Evolutionary conservation across 2,888 invertebrate species (phyloP).

Genomic region (Acleris literana): DNA sequence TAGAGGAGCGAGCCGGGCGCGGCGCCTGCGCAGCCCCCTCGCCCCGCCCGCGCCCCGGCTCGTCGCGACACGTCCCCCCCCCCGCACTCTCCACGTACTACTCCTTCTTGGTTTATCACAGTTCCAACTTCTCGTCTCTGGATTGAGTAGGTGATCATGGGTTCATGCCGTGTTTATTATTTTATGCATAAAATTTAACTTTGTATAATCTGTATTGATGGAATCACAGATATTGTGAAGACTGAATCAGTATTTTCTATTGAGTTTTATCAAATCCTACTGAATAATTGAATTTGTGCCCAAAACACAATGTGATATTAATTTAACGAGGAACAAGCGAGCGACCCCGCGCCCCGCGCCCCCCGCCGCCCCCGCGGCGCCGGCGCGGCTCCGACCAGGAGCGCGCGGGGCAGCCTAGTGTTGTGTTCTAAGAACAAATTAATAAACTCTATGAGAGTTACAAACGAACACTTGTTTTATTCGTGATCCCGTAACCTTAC

Average conservation of each 20-base stretch:
- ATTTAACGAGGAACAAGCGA: conserved; percentile 26
- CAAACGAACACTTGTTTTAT: conserved; percentile 16
- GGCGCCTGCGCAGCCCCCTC: conserved; percentile 10
- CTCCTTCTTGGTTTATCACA: too few species aligned
- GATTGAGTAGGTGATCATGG: too few species aligned
- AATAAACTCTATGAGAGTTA: conserved; percentile 36
- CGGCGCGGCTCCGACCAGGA: conserved; percentile 15
- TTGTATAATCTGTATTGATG: not conserved
- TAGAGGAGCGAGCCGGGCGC: conserved; percentile 32
- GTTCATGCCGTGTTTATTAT: too few species aligned
- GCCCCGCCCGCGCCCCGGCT: conserved; percentile 20
- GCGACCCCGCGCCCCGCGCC: not conserved
- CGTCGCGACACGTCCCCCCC: not conserved
- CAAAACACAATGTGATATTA: conserved; percentile 14
- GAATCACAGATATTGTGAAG: conserved; percentile 9
- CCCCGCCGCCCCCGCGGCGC: conserved; percentile 12
- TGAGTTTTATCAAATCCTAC: conserved; percentile 8
- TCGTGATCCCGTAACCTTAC: not conserved
- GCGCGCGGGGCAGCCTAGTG: conserved; percentile 15
- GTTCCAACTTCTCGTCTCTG: too few species aligned
- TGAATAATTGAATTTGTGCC: conserved; percentile 9
- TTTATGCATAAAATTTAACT: not conserved
- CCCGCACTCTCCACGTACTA: not conserved
- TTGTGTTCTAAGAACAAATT: conserved; percentile 36
- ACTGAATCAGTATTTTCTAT: not conserved